Conservation (phyloP, 2,797 vertebrate genomes). For the Tangara arthus region DNA sequence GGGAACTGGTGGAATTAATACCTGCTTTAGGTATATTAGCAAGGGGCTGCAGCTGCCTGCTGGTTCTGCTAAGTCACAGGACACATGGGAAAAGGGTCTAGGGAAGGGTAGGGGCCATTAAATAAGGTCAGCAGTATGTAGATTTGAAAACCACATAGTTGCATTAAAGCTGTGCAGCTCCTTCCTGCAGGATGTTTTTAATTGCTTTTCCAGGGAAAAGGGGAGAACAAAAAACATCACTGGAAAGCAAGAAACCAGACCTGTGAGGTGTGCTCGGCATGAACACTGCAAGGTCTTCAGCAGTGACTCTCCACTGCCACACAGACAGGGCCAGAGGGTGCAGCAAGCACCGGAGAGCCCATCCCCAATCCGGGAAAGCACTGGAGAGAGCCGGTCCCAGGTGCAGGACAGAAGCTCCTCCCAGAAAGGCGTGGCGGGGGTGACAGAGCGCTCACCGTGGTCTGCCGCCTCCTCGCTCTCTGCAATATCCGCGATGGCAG, state of each 20-base stretch:
- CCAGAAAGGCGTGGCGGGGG: fast-evolving
- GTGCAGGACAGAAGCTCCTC: neutral
- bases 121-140: neutral
- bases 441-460: conserved; percentile 65
- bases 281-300: neutral
- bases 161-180: neutral
- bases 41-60: neutral
- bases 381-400: neutral
- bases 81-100: neutral
- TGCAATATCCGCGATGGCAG: conserved; percentile 52
- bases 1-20: neutral
- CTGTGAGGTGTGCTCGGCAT: fast-evolving
- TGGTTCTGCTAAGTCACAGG: neutral
- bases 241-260: neutral
- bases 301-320: neutral
- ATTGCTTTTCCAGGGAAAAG: neutral
- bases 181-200: neutral
- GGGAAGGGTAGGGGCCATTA: neutral
- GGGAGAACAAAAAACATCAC: neutral
- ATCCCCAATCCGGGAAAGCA: neutral
- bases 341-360: neutral
- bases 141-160: neutral
- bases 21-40: fast-evolving
- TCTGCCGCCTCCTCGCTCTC: conserved; percentile 44
- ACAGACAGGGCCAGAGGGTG: neutral